Evolutionary conservation across 2,797 vertebrate species (phyloP).

Genomic region (Helostoma temminkii): DNA sequence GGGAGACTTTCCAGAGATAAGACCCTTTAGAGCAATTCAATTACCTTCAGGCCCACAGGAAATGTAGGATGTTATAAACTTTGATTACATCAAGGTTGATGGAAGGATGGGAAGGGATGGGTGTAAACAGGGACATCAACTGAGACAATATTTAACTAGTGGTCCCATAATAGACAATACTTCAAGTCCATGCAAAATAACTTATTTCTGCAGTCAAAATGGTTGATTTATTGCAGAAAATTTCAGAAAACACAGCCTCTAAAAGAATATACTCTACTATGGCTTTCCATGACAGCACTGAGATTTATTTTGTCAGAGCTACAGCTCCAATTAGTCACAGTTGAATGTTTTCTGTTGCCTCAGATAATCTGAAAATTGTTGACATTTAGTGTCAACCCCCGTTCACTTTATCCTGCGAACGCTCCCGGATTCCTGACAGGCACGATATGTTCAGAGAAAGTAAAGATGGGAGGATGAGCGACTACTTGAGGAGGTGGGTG

Average conservation of each 20-base stretch:
- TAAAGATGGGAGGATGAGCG: conserved; percentile 54
- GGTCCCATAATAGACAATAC: conserved; percentile 31
- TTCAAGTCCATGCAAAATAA: conserved; percentile 11
- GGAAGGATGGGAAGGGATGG: conserved; percentile 53
- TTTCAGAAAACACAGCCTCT: background rate
- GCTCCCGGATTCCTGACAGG: conserved; percentile 57
- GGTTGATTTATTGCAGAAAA: conserved; percentile 17
- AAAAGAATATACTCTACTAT: conserved; percentile 3
- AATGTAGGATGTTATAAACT: conserved; percentile 57
- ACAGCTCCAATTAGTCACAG: conserved; percentile 59
- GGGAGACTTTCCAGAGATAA: conserved; percentile 87
- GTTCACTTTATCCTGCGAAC: conserved; percentile 47
- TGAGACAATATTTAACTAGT: conserved; percentile 44
- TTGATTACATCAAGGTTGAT: conserved; percentile 62
- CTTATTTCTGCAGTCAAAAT: conserved; percentile 39
- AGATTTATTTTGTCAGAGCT: conserved; percentile 45
- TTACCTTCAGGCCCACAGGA: conserved; percentile 84
- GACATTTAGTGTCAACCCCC: conserved; percentile 61
- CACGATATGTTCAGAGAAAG: conserved; percentile 42
- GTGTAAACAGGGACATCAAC: conserved; percentile 54
- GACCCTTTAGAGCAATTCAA: conserved; percentile 89
- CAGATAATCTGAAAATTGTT: conserved; percentile 68
- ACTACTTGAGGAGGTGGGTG: conserved; percentile 44
- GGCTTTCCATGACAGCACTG: conserved; percentile 19
- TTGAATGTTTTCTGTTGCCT: conserved; percentile 64